Conservation (phyloP, 2,113 vertebrate genomes). For the Salminus brasiliensis region DNA sequence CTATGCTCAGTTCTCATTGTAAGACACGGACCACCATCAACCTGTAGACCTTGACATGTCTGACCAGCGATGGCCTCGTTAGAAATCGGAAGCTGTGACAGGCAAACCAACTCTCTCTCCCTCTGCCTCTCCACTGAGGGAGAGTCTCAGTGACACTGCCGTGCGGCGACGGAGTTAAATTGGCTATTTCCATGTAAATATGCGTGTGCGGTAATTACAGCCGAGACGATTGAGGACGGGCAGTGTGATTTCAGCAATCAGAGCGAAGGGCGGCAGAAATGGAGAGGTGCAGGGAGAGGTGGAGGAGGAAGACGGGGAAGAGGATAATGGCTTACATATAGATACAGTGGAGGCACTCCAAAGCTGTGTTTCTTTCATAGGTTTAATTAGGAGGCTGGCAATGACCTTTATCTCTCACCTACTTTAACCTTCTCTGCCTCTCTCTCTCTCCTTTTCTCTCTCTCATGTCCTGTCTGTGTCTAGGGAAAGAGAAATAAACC, state of each 20-base stretch:
- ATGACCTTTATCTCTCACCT: constrained; percentile 23
- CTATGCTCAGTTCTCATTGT: too few relatives aligned
- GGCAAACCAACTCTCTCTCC: background rate
- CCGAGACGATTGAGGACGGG: constrained; percentile 28
- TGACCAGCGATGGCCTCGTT: background rate
- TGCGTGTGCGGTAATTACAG: constrained; percentile 41
- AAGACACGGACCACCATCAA: background rate
- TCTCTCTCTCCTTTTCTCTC: background rate
- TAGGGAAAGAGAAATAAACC: constrained; percentile 96
- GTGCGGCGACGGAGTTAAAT: constrained; percentile 43
- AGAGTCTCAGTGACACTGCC: background rate
- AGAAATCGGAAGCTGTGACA: background rate
- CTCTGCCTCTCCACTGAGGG: background rate
- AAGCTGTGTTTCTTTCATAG: constrained; percentile 2
- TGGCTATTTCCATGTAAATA: constrained; percentile 49
- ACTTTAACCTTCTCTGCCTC: background rate
- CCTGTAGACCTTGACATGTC: background rate
- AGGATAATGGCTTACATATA: constrained; percentile 30
- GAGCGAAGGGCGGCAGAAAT: constrained; percentile 15
- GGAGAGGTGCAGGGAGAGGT: background rate
- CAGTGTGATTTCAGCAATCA: constrained; percentile 45
- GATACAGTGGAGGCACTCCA: constrained; percentile 23
- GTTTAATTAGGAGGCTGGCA: constrained; percentile 34
- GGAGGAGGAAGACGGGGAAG: constrained; percentile 12
- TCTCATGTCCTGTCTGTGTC: constrained; percentile 41